Percentiles rank a stretch among this genome's conserved stretches.
phyloP scores from a whole-genome alignment of 2,888 invertebrate genomes.

The Crematogaster levior region DNA sequence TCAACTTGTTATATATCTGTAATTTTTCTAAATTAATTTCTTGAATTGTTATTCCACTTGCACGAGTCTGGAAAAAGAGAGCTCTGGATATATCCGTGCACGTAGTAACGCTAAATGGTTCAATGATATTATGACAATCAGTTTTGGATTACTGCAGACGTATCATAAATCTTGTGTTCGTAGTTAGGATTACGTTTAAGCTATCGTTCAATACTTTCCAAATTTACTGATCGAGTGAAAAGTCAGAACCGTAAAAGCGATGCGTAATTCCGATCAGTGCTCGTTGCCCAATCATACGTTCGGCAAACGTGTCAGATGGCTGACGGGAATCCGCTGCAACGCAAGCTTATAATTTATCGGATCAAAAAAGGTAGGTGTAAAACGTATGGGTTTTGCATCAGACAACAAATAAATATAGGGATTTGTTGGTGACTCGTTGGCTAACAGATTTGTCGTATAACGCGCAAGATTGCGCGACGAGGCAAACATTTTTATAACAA shows the following conservation, averaged over 20 bases:
- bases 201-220: constrained; percentile 48
- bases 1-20: background rate
- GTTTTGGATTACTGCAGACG: constrained; percentile 21
- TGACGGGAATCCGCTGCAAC: constrained; percentile 77
- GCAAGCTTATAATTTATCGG: constrained; percentile 84
- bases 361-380: constrained; percentile 84
- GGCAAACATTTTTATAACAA: constrained; percentile 56
- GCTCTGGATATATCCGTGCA: background rate
- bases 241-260: constrained; percentile 54
- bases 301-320: constrained; percentile 77
- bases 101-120: background rate
- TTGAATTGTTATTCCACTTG: background rate
- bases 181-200: constrained; percentile 41
- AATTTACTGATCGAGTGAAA: constrained; percentile 55
- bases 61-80: background rate
- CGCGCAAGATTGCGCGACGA: constrained; percentile 58
- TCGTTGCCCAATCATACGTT: constrained; percentile 72
- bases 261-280: constrained; percentile 68
- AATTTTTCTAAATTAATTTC: background rate
- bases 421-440: constrained; percentile 75
- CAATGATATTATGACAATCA: constrained; percentile 29
- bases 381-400: constrained; percentile 81
- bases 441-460: constrained; percentile 72
- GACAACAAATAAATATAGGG: constrained; percentile 83
- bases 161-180: constrained; percentile 17